A percentile compares a stretch with the other conserved stretches of the same genome.
phyloP scores from a whole-genome alignment of 2,888 invertebrate genomes.

The Dynastes grantii region DNA sequence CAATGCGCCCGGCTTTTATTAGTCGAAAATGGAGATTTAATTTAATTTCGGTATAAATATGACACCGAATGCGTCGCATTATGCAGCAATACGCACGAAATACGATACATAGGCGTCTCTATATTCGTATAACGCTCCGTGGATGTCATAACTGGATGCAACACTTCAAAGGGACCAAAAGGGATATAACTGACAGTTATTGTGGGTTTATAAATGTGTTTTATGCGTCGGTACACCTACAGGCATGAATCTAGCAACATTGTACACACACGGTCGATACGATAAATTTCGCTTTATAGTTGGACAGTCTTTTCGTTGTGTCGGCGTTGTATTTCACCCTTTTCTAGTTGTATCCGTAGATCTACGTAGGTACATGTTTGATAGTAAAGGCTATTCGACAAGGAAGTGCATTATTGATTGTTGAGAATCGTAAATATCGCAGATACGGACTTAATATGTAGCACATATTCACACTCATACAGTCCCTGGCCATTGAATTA shows the following conservation, averaged over 20 bases:
- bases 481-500: no score
- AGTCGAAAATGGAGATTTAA: constrained; percentile 28
- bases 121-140: neutral
- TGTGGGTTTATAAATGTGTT: constrained; percentile 34
- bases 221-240: constrained; percentile 37
- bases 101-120: neutral
- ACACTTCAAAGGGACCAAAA: constrained; percentile 30
- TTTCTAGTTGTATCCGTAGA: constrained; percentile 9
- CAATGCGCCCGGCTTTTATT: neutral
- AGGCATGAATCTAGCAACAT: constrained; percentile 16
- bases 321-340: neutral
- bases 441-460: neutral
- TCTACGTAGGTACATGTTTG: neutral
- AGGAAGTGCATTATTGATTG: constrained; percentile 1
- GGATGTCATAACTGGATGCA: constrained; percentile 28
- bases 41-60: constrained; percentile 30
- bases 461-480: no score
- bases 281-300: constrained; percentile 38
- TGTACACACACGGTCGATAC: constrained; percentile 25
- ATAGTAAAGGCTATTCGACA: constrained; percentile 22
- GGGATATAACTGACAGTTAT: constrained; percentile 33
- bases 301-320: constrained; percentile 14
- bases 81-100: neutral
- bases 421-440: constrained; percentile 7
- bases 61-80: constrained; percentile 1